Base-by-base conservation (phyloP, 2,797 vertebrate genomes). In the Pipistrellus pygmaeus region DNA sequence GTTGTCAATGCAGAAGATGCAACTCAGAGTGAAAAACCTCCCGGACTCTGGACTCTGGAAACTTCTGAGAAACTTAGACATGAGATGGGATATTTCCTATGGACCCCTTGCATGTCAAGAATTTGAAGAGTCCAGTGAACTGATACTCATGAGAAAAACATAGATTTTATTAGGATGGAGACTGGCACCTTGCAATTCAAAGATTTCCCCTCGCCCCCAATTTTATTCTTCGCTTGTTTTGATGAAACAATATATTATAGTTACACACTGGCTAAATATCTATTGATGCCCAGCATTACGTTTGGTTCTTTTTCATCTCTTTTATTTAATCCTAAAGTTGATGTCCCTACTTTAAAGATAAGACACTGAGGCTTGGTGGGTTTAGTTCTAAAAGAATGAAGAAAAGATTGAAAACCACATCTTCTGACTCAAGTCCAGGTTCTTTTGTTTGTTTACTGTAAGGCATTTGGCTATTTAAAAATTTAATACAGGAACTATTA, bases 21-120 rank as follows among this genome's bases (percentile, higher is more conserved):
- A 77, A 77, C 44, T 84, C 46, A 35, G 46, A 41, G 75, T 68
- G 91, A 86, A 69, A 66, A 86, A 88, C 32, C 35, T 76, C 81
- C 20, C 35, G 71, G 84, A 87, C 32, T 77, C 44, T 46, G 10
- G 11, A 46, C 32, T 77, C 81, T 84, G 66, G 53, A 87, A 91
- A 85, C 60, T 92, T 91, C 35, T 27, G 76, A 82, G 92, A 46
- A 85, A 85, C 69, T 75, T 64, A 82, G 55, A 96, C 72, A 77
- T 64, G 23, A 93, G 27, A 35, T 32, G 30, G 69, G 10, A 73
- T 46, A 9, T n/a, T 84, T 53, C 55, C 20, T 30, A 4, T 11
- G 44, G 30, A 64, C 15, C 46, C 46, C 44, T 27, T 32, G n/a
- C 13, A 46, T 18, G 48, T n/a, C 66, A 53, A 68, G 62, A 72